phyloP scores from a whole-genome alignment of 2,888 invertebrate species.

The Tetragonula carbonaria region DNA sequence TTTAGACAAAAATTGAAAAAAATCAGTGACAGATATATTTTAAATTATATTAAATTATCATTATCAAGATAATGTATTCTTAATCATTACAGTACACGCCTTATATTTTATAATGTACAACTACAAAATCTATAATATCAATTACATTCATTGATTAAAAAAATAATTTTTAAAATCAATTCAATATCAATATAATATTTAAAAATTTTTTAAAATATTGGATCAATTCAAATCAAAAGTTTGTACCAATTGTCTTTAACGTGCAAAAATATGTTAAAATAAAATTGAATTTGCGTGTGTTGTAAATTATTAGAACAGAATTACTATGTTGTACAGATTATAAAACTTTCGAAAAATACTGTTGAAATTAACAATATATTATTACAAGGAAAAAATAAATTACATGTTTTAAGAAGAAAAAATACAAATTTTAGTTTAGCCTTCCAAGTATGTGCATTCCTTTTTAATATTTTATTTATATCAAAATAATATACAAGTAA shows the following conservation, averaged over 20 bases:
- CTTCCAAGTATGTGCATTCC: not conserved
- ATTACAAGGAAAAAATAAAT: slow-evolving; percentile 65
- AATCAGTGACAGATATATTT: not conserved
- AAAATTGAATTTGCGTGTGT: slow-evolving; percentile 53
- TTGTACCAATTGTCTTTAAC: slow-evolving; percentile 52
- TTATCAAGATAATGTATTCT: slow-evolving; percentile 14
- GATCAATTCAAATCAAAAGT: slow-evolving; percentile 52
- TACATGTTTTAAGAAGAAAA: slow-evolving; percentile 63
- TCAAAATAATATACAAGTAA: slow-evolving; percentile 30
- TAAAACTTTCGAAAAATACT: slow-evolving; percentile 54
- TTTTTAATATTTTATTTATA: slow-evolving; percentile 35
- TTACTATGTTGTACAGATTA: slow-evolving; percentile 61
- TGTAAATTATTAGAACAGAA: slow-evolving; percentile 55
- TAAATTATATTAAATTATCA: slow-evolving; percentile 17
- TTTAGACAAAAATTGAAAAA: slow-evolving; percentile 2
- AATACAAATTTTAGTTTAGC: slow-evolving; percentile 4
- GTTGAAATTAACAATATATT: slow-evolving; percentile 65
- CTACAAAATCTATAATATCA: not conserved
- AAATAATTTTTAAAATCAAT: slow-evolving; percentile 21
- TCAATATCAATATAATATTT: not conserved
- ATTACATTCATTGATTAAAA: slow-evolving; percentile 10
- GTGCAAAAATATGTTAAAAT: slow-evolving; percentile 47
- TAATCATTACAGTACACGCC: not conserved
- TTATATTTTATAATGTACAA: slow-evolving; percentile 18
- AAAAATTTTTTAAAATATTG: slow-evolving; percentile 41